Conservation (phyloP, 2,888 invertebrate species). For the Taphrorychus bicolor region DNA sequence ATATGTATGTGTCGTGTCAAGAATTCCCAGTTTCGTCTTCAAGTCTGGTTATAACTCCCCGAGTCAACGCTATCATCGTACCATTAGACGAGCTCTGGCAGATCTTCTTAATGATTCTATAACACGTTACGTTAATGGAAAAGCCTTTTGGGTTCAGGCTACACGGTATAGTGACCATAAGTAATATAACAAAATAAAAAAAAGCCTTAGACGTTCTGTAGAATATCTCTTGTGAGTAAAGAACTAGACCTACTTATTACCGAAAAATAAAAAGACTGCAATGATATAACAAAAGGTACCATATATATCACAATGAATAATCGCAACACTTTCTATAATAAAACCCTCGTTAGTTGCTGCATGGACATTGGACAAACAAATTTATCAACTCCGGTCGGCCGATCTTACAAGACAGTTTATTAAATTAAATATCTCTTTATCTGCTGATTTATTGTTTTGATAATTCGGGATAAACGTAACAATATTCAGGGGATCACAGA, state of each 20-base stretch:
- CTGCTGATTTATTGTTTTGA: slow-evolving; percentile 26
- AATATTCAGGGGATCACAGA: slow-evolving; percentile 17
- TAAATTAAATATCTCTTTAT: slow-evolving; percentile 17
- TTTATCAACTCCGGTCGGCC: not conserved
- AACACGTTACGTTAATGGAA: too few relatives aligned
- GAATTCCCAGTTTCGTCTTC: too few relatives aligned
- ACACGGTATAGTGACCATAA: too few relatives aligned
- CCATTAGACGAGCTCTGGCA: too few relatives aligned
- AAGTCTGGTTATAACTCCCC: too few relatives aligned
- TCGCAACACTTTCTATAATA: not conserved
- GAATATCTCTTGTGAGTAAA: not conserved
- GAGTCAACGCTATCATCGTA: too few relatives aligned
- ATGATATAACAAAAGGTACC: not conserved
- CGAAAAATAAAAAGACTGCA: too few relatives aligned
- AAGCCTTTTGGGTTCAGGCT: too few relatives aligned
- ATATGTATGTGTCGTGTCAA: too few relatives aligned
- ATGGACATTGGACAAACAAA: not conserved
- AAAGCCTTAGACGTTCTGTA: too few relatives aligned
- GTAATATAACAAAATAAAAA: too few relatives aligned
- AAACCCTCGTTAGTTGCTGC: not conserved
- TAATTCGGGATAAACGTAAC: slow-evolving; percentile 2
- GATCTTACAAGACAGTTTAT: not conserved
- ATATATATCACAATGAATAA: not conserved
- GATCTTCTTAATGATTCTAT: too few relatives aligned
- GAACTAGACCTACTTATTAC: not conserved